Conservation (phyloP, 2,797 vertebrate genomes). For the Champsocephalus esox region DNA sequence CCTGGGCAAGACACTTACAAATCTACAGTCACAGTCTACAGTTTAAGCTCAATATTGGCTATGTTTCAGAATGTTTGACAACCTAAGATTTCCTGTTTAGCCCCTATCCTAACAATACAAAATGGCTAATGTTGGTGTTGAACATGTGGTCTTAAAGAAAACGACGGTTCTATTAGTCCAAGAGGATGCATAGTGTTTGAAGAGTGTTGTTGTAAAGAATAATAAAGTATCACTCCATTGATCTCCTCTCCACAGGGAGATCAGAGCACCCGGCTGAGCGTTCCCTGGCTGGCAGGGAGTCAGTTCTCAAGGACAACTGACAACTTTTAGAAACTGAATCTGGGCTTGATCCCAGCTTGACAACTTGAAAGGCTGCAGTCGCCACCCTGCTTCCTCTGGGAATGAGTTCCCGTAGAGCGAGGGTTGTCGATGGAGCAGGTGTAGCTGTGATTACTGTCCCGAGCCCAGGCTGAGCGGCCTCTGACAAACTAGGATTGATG, state of each 20-base stretch:
- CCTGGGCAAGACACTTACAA: too few relatives aligned
- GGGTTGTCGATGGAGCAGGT: slow-evolving; percentile 55
- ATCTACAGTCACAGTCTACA: too few relatives aligned
- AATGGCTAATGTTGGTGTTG: background rate
- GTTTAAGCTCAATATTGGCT: background rate
- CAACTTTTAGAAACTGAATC: slow-evolving; percentile 11
- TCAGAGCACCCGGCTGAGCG: slow-evolving; percentile 12
- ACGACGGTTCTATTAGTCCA: background rate
- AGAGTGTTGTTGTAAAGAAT: slow-evolving; percentile 1
- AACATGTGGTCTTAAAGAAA: slow-evolving; percentile 11
- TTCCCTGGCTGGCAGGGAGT: slow-evolving; percentile 14
- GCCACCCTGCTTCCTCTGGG: slow-evolving; percentile 17
- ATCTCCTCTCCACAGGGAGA: slow-evolving; percentile 11
- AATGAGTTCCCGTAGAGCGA: slow-evolving; percentile 25
- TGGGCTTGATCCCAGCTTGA: slow-evolving; percentile 17
- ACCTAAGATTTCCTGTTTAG: background rate
- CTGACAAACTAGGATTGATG: slow-evolving; percentile 72
- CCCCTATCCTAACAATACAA: background rate
- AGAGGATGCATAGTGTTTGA: slow-evolving; percentile 11
- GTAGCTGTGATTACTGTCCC: slow-evolving; percentile 60
- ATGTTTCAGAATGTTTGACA: background rate
- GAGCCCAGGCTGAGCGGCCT: slow-evolving; percentile 32
- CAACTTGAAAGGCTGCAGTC: slow-evolving; percentile 29
- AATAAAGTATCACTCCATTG: slow-evolving; percentile 16
- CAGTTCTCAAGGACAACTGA: slow-evolving; percentile 30